Evolutionary conservation across 2,113 vertebrate genomes (phyloP), one percentile per base, ranked within the genome.

Genomic region (Entosphenus tridentatus): DNA sequence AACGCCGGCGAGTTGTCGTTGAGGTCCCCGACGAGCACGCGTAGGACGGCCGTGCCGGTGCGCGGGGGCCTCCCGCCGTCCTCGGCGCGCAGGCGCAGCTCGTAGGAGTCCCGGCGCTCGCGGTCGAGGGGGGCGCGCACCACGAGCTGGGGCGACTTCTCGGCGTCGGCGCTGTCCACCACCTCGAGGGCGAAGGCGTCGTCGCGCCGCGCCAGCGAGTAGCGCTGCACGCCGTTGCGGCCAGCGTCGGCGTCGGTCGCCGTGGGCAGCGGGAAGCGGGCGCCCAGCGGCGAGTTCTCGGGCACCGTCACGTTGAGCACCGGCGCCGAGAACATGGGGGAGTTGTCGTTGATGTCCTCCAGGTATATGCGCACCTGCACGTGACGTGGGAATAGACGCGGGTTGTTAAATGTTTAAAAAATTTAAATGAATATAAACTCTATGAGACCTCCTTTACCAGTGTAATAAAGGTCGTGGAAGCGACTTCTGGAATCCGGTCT

Each of bases 1-100:
- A 98, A 98, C 71, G 95, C 87, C 0, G 93, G 93, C 70, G 82
- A 83, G 83, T 98, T 98, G 77, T 98, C 93, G 71, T 98, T 98
- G 59, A 98, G 89, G 78, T 98, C 93, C 73, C 87, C 96, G 72
- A 98, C 89, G 71, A 90, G 95, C 57, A 98, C 89, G 78, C 96
- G 93, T 57, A 98, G 87, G 73, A 98, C 96, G 70, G 93, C 93
- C 1, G 93, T 98, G 84, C 93, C 96, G 81, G 92, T 39, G 21
- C 93, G 80, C 0, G 84, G 77, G 0, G 88, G 88, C 58, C 68
- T 82, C 16, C 93, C 93, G 0, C 93, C 93, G 1, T 98, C 93
- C 76, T 90, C 83, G 70, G 95, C 93, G 18, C 85, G 84, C 76
- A 98, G 87, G 74, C 83, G 96, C 75, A 98, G 81, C 69, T 98